phyloP scores from a whole-genome alignment of 2,797 vertebrate species.

The Rhadinocentrus ornatus region DNA sequence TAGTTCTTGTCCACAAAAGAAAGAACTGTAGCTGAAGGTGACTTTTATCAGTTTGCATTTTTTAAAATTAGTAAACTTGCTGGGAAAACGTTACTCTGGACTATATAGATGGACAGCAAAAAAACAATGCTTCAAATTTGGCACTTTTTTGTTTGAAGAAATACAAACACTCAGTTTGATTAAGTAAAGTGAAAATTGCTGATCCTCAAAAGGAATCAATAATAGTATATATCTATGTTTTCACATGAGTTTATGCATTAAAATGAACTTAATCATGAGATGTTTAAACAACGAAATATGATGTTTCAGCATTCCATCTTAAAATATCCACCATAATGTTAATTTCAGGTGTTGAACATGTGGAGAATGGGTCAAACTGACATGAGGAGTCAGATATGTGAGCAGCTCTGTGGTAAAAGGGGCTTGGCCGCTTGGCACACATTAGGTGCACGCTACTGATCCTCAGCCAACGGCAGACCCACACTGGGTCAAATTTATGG shows the following conservation, averaged over 20 bases:
- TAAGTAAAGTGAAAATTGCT: not conserved
- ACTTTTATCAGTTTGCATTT: not conserved
- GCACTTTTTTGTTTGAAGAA: not conserved
- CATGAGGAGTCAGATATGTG: slow-evolving; percentile 62
- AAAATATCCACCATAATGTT: slow-evolving; percentile 51
- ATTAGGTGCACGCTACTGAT: slow-evolving; percentile 58
- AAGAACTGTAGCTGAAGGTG: not conserved
- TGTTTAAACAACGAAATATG: slow-evolving; percentile 40
- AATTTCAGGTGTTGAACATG: slow-evolving; percentile 65
- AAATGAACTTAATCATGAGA: slow-evolving; percentile 30
- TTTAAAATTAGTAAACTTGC: not conserved
- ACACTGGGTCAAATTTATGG: slow-evolving; percentile 70
- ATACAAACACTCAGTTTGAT: not conserved
- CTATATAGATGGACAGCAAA: not conserved
- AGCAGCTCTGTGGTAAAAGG: slow-evolving; percentile 63
- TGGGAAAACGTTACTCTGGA: not conserved
- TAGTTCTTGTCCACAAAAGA: too few species aligned
- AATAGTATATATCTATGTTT: not conserved
- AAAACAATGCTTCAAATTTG: not conserved
- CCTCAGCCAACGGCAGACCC: slow-evolving; percentile 57
- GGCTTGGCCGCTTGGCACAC: slow-evolving; percentile 64
- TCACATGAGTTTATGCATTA: slow-evolving; percentile 5
- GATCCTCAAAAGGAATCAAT: too few species aligned
- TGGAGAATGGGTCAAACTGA: slow-evolving; percentile 52
- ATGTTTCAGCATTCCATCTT: slow-evolving; percentile 43